Conservation (phyloP, 2,113 vertebrate species). For the Cephalopterus ornatus region DNA sequence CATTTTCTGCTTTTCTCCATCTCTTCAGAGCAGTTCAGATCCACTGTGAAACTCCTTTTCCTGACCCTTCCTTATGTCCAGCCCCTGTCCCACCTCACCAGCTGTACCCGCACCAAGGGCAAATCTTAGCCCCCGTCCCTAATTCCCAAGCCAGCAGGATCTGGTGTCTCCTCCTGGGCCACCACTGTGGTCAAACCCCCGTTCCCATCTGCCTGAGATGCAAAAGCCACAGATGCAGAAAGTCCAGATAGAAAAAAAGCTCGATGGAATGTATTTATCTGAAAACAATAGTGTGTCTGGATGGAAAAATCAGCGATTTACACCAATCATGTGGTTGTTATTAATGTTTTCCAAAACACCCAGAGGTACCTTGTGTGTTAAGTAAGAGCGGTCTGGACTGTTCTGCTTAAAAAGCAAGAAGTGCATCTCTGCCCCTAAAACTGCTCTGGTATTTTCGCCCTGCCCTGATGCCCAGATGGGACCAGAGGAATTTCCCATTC, state of each 20-base stretch:
- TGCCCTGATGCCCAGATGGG: neutral
- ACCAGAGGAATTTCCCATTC: neutral
- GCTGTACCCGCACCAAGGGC: accelerated
- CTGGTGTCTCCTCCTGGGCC: neutral
- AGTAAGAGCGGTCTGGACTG: neutral
- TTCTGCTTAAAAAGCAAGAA: neutral
- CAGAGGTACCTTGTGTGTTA: conserved; percentile 29
- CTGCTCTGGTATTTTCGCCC: neutral
- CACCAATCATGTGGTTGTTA: conserved; percentile 49
- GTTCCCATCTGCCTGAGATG: neutral
- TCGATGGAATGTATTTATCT: conserved; percentile 41
- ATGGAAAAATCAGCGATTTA: conserved; percentile 32
- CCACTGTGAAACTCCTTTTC: neutral
- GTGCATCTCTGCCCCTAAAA: neutral
- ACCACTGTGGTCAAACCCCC: neutral
- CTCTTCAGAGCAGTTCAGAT: neutral
- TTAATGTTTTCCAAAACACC: conserved; percentile 59
- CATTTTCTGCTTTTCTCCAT: neutral
- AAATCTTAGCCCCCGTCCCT: neutral
- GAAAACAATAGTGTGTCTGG: conserved; percentile 38
- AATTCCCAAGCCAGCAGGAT: neutral
- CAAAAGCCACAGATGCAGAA: neutral
- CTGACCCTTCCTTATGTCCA: neutral
- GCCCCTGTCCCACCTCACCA: neutral
- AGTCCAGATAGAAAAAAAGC: neutral